Conservation (phyloP, 2,888 invertebrate genomes). For the Cephus pygmeus region DNA sequence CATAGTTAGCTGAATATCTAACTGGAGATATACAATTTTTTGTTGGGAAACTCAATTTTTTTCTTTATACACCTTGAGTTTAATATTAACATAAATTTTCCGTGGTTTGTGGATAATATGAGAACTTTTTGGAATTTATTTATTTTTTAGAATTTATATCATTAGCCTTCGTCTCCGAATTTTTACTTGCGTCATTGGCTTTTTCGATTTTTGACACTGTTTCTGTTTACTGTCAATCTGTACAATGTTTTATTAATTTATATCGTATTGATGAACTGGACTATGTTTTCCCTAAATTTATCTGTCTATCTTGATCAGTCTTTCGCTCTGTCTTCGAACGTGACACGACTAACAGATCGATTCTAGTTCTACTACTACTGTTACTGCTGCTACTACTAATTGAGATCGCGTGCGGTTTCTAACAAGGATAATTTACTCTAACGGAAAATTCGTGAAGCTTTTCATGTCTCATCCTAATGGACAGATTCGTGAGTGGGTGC, state of each 20-base stretch:
- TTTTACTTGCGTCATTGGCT: no score
- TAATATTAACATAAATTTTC: background rate
- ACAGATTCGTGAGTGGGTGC: background rate
- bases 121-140: no score
- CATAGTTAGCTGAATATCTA: conserved; percentile 9
- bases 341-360: background rate
- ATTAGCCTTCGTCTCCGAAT: no score
- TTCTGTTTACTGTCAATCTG: background rate
- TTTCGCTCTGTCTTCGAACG: background rate
- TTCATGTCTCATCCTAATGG: background rate
- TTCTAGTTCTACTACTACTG: background rate
- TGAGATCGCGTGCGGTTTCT: background rate
- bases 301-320: background rate
- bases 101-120: background rate
- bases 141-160: no score
- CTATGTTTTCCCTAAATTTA: background rate
- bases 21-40: background rate
- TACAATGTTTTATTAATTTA: background rate
- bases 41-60: background rate
- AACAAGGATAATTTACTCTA: background rate
- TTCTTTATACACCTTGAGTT: background rate
- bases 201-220: no score
- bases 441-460: background rate
- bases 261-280: background rate
- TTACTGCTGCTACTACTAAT: background rate